Evolutionary conservation across 2,888 invertebrate genomes (phyloP).

Genomic region (Pocota personata): DNA sequence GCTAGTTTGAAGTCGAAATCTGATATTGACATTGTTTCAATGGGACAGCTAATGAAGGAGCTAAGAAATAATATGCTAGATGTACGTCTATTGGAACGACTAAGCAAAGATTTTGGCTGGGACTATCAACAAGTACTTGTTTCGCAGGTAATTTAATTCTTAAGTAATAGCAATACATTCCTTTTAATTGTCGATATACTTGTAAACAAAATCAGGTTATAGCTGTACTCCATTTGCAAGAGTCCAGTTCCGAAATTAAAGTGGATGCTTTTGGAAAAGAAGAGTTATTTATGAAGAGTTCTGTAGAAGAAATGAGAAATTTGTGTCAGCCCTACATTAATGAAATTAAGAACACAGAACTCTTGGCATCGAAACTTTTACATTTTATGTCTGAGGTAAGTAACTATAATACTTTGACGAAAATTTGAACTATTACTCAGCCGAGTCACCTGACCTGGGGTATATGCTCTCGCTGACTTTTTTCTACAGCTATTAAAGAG

Average conservation of each 20-base stretch:
- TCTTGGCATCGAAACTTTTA: constrained; percentile 78
- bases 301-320: constrained; percentile 77
- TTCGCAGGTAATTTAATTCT: constrained; percentile 77
- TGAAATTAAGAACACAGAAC: constrained; percentile 80
- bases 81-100: constrained; percentile 79
- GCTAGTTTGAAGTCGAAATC: constrained; percentile 79
- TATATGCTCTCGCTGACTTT: no score
- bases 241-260: constrained; percentile 80
- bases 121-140: constrained; percentile 81
- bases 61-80: constrained; percentile 80
- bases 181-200: neutral
- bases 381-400: constrained; percentile 79
- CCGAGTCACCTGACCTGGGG: no score
- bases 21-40: constrained; percentile 80
- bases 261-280: constrained; percentile 80
- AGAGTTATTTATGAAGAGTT: constrained; percentile 79
- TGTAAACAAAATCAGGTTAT: constrained; percentile 75
- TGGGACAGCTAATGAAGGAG: constrained; percentile 80
- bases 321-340: constrained; percentile 81
- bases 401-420: neutral
- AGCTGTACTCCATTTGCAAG: constrained; percentile 79
- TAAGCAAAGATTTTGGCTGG: constrained; percentile 81
- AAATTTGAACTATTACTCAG: neutral
- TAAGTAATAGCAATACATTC: neutral
- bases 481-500: no score